These are phyloP conservation scores for Nezara viridula DNA, from an alignment of 2,888 invertebrate species.

Conservation along the genomic window DNA sequence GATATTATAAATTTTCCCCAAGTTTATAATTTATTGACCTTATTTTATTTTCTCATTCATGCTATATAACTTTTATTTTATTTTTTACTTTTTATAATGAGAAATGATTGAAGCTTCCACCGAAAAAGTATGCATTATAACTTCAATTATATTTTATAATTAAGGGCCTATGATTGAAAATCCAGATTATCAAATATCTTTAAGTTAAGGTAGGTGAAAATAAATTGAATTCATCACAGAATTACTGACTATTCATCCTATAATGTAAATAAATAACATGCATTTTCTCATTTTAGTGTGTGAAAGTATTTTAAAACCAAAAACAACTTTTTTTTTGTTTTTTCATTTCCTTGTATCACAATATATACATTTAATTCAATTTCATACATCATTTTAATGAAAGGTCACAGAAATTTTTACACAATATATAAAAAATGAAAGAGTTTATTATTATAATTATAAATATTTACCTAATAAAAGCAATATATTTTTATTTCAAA, in stretches of 20 bases:
- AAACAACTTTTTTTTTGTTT: no score
- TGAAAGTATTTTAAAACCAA: no score
- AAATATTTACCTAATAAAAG: no score
- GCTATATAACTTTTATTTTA: neutral
- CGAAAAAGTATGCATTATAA: neutral
- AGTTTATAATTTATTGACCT: constrained; percentile 53
- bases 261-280: no score
- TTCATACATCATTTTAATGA: no score
- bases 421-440: no score
- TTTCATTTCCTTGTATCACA: no score
- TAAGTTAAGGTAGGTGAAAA: neutral
- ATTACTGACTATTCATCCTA: neutral
- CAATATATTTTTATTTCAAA: no score
- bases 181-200: neutral
- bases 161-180: neutral
- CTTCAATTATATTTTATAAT: neutral
- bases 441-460: no score
- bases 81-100: neutral
- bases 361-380: no score
- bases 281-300: no score
- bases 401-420: no score
- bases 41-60: constrained; percentile 16
- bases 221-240: neutral
- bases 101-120: neutral
- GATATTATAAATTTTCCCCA: constrained; percentile 56